These are phyloP conservation scores for Oncorhynchus kisutch DNA, from an alignment of 2,113 vertebrate genomes.

Conservation along the genomic window DNA sequence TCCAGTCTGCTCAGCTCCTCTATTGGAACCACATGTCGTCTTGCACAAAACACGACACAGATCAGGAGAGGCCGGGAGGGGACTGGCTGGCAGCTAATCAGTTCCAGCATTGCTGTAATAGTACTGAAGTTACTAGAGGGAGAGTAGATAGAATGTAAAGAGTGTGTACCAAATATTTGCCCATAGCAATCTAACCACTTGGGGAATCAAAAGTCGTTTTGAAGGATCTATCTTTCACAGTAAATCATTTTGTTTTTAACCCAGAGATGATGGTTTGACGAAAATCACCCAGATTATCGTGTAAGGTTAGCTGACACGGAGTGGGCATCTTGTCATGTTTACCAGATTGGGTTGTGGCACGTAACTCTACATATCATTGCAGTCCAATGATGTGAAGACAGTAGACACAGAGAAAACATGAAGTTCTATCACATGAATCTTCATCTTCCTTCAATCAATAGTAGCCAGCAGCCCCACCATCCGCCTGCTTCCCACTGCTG, in stretches of 20 bases:
- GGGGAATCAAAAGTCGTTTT: slow-evolving; percentile 46
- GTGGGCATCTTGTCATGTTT: slow-evolving; percentile 42
- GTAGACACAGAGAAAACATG: neutral
- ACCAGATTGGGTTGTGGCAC: slow-evolving; percentile 53
- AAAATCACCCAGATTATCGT: slow-evolving; percentile 44
- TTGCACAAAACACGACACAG: slow-evolving; percentile 58
- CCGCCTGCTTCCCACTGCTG: no score
- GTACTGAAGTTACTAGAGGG: slow-evolving; percentile 36
- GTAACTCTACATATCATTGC: slow-evolving; percentile 21
- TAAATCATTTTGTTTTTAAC: slow-evolving; percentile 19
- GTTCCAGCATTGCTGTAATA: slow-evolving; percentile 48
- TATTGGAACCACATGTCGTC: slow-evolving; percentile 79
- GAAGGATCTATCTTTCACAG: slow-evolving; percentile 37
- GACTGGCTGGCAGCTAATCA: slow-evolving; percentile 42
- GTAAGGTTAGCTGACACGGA: slow-evolving; percentile 56
- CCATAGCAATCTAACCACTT: slow-evolving; percentile 23
- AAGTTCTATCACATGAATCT: neutral
- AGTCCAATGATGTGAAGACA: neutral
- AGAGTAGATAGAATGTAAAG: slow-evolving; percentile 16
- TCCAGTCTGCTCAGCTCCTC: slow-evolving; percentile 5
- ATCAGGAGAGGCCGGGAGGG: slow-evolving; percentile 18
- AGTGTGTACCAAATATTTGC: slow-evolving; percentile 35
- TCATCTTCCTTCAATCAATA: neutral
- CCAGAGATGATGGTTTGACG: slow-evolving; percentile 42
- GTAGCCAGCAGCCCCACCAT: no score